Evolutionary conservation across 2,113 vertebrate genomes (phyloP).

Genomic region (Ameiurus melas): DNA sequence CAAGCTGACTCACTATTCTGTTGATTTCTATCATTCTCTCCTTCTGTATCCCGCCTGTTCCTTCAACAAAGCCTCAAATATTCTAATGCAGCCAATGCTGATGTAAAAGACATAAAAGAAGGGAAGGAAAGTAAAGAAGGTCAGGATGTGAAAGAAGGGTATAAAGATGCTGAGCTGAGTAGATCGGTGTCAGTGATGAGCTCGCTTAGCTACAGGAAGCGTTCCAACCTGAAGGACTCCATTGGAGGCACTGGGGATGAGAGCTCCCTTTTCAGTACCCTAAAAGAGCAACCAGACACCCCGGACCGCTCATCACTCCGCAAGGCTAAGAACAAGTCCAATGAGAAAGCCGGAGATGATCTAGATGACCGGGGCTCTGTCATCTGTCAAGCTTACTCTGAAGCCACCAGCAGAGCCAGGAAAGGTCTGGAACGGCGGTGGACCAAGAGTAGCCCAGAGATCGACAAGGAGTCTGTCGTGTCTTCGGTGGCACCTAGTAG

Average conservation of each 20-base stretch:
- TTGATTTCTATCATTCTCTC: slow-evolving; percentile 31
- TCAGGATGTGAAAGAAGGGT: slow-evolving; percentile 54
- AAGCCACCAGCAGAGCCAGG: slow-evolving; percentile 74
- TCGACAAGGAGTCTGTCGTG: slow-evolving; percentile 77
- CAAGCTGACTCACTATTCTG: slow-evolving; percentile 21
- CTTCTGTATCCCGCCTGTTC: slow-evolving; percentile 17
- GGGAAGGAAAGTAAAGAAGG: slow-evolving; percentile 68
- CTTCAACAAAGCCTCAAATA: slow-evolving; percentile 64
- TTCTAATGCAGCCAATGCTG: slow-evolving; percentile 65
- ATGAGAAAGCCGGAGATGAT: slow-evolving; percentile 67
- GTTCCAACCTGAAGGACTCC: slow-evolving; percentile 87
- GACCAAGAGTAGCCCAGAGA: slow-evolving; percentile 77
- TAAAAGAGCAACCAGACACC: slow-evolving; percentile 80
- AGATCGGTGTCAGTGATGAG: slow-evolving; percentile 85
- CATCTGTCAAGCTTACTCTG: slow-evolving; percentile 81
- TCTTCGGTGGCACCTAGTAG: slow-evolving; percentile 80
- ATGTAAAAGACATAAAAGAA: slow-evolving; percentile 69
- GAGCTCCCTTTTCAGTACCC: slow-evolving; percentile 82
- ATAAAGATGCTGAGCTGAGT: slow-evolving; percentile 73
- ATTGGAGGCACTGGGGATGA: slow-evolving; percentile 87
- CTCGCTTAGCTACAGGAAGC: slow-evolving; percentile 95
- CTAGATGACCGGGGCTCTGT: slow-evolving; percentile 73
- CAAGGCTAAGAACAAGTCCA: slow-evolving; percentile 69
- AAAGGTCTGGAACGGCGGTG: slow-evolving; percentile 85
- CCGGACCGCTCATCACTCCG: slow-evolving; percentile 78